Conservation (phyloP, 1,140 invertebrate species). For the Neodiprion fabricii region DNA sequence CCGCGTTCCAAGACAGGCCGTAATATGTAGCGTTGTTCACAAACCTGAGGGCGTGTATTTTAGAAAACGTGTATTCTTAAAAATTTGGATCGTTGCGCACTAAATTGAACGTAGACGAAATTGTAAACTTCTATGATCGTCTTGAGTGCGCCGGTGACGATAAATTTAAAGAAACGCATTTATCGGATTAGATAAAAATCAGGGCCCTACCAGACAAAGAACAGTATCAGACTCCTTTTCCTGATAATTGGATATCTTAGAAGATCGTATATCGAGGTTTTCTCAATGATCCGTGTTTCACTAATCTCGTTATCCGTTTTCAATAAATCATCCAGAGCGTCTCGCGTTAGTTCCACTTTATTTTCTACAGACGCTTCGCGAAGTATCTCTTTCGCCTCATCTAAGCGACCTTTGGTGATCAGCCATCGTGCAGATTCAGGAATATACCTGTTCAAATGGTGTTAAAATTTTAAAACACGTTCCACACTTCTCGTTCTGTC, state of each 20-base stretch:
- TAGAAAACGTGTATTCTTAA: constrained; percentile 5
- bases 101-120: constrained; percentile 13
- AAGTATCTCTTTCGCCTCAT: constrained; percentile 74
- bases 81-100: not conserved
- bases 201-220: constrained; percentile 74
- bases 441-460: constrained; percentile 68
- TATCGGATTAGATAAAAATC: not conserved
- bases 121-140: constrained; percentile 5
- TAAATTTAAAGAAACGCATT: constrained; percentile 2
- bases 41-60: constrained; percentile 65
- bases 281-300: constrained; percentile 47
- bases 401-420: constrained; percentile 74
- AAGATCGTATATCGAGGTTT: constrained; percentile 71
- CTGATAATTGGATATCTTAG: constrained; percentile 75
- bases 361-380: constrained; percentile 74
- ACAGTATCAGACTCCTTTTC: constrained; percentile 74
- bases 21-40: constrained; percentile 83
- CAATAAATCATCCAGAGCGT: constrained; percentile 64
- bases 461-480: not conserved
- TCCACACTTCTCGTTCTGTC: not conserved
- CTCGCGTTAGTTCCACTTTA: constrained; percentile 65
- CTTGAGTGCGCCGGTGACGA: not conserved
- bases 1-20: constrained; percentile 81
- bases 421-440: constrained; percentile 86
- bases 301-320: constrained; percentile 53